A percentile compares a stretch with the other conserved stretches of the same genome.
Evolutionary conservation across 2,888 invertebrate genomes (phyloP).

Genomic region (Acleris laterana): DNA sequence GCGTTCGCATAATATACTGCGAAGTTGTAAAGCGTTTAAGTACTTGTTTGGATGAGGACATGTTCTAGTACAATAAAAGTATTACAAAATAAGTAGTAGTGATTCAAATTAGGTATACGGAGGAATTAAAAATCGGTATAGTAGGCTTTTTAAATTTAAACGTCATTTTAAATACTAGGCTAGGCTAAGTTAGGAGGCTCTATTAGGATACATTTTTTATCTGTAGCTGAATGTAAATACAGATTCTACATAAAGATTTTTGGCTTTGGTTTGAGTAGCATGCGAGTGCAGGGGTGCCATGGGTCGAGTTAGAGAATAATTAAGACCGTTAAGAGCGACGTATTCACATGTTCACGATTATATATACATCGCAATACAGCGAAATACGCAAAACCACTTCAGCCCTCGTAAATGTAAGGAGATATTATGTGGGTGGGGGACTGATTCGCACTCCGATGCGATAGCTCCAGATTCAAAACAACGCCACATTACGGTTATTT

Average conservation of each 20-base stretch:
- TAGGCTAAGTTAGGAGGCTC: no score
- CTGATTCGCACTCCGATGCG: slow-evolving; percentile 9
- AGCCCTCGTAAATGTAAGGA: slow-evolving; percentile 8
- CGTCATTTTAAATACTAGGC: no score
- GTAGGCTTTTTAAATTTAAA: no score
- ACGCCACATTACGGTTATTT: slow-evolving; percentile 3
- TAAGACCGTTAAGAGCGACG: not conserved
- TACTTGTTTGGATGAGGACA: slow-evolving; percentile 11
- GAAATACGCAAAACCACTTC: not conserved
- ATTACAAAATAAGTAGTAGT: no score
- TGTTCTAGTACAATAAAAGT: not conserved
- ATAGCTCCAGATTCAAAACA: not conserved
- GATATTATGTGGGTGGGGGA: slow-evolving; percentile 5
- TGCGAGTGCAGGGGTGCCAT: no score
- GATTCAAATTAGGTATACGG: no score
- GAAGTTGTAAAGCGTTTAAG: slow-evolving; percentile 16
- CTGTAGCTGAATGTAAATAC: not conserved
- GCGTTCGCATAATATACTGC: slow-evolving; percentile 21
- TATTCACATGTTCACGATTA: slow-evolving; percentile 1
- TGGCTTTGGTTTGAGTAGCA: no score
- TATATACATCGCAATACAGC: slow-evolving; percentile 3
- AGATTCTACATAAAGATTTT: no score
- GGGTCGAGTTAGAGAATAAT: no score
- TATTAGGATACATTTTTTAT: no score
- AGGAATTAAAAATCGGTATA: no score